Percentiles rank a stretch among this genome's conserved stretches.
phyloP scores from a whole-genome alignment of 2,113 vertebrate species.

The Dendrocopos noguchii region DNA sequence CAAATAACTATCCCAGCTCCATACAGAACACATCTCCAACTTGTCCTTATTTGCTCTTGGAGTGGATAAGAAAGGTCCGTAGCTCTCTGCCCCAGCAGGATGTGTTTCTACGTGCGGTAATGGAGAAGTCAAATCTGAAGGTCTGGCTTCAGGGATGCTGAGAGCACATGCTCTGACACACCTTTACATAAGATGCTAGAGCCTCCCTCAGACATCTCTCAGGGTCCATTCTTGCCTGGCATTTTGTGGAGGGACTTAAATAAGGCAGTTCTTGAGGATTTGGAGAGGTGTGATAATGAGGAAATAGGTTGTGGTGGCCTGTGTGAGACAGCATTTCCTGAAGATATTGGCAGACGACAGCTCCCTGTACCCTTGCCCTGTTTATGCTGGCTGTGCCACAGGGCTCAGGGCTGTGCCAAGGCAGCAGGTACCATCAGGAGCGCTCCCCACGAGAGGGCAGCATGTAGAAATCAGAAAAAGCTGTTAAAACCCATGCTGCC shows the following conservation, averaged over 20 bases:
- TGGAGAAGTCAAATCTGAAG: not conserved
- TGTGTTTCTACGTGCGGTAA: not conserved
- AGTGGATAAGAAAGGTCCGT: not conserved
- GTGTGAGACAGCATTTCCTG: not conserved
- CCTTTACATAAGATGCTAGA: not conserved
- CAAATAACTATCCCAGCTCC: not conserved
- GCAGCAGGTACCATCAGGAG: accelerated
- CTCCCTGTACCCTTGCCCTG: too few relatives aligned
- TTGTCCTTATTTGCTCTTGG: not conserved
- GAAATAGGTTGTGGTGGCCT: not conserved
- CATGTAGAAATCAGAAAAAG: not conserved
- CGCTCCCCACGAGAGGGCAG: conserved; percentile 34
- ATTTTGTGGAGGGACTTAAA: accelerated
- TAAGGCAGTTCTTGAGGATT: not conserved
- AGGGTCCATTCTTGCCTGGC: not conserved
- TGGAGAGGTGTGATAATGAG: not conserved
- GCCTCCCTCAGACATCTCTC: not conserved
- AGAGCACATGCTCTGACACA: not conserved
- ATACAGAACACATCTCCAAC: not conserved
- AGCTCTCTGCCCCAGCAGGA: not conserved
- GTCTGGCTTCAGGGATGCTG: not conserved
- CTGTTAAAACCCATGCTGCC: not conserved
- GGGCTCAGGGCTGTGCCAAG: not conserved
- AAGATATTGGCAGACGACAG: accelerated
- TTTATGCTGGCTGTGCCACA: accelerated